These are phyloP conservation scores for Actinernus sp. DNA, from an alignment of 92 coral and sea anemone genomes.

Conservation along the genomic window DNA sequence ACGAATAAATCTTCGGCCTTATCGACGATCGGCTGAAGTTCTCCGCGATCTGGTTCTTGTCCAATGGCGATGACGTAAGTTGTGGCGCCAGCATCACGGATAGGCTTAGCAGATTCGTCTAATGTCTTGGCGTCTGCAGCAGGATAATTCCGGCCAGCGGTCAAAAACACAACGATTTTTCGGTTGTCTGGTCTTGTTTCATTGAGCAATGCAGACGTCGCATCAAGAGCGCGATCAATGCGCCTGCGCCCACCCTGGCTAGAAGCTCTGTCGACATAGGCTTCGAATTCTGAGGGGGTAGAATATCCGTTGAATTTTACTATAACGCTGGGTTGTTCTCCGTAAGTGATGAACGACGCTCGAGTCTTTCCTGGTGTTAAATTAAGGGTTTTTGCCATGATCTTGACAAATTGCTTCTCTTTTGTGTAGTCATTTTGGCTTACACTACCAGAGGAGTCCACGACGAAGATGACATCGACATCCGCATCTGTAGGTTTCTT, in stretches of 20 bases:
- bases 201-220: slow-evolving; percentile 50
- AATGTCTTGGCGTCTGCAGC: slow-evolving; percentile 27
- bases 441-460: slow-evolving; percentile 80
- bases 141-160: slow-evolving; percentile 52
- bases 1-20: slow-evolving; percentile 28
- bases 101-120: slow-evolving; percentile 32
- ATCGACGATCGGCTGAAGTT: slow-evolving; percentile 25
- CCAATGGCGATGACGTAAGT: slow-evolving; percentile 71
- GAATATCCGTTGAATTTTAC: slow-evolving; percentile 57
- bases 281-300: slow-evolving; percentile 26
- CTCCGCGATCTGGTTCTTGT: slow-evolving; percentile 2
- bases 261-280: slow-evolving; percentile 37
- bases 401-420: slow-evolving; percentile 78
- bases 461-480: slow-evolving; percentile 79
- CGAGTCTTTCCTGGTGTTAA: slow-evolving; percentile 50
- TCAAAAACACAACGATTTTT: slow-evolving; percentile 75
- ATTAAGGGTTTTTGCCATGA: slow-evolving; percentile 55
- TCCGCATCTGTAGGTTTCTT: slow-evolving; percentile 38
- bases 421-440: slow-evolving; percentile 52
- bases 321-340: slow-evolving; percentile 30
- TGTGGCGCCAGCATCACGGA: slow-evolving; percentile 65
- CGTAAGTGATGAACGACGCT: slow-evolving; percentile 65
- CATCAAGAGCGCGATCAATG: slow-evolving; percentile 62
- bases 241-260: slow-evolving; percentile 54
- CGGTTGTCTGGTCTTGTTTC: slow-evolving; percentile 61